Conservation (phyloP, 2,888 invertebrate genomes). For the Malachius bipustulatus region DNA sequence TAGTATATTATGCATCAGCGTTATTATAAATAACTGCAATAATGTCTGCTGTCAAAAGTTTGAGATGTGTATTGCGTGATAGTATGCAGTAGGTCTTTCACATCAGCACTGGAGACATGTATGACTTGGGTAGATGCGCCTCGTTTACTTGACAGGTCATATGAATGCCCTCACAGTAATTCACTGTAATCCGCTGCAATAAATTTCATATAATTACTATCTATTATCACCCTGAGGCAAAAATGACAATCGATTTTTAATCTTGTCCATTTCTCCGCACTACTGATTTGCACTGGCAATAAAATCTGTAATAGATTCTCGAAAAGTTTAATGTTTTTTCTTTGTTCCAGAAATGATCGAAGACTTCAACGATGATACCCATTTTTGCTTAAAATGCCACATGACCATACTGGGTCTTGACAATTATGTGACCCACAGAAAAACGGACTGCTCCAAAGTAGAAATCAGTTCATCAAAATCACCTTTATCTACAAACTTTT, state of each 20-base stretch:
- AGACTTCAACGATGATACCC: conserved; percentile 70
- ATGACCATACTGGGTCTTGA: conserved; percentile 72
- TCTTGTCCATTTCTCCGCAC: no score
- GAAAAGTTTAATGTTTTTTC: no score
- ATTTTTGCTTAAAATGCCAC: conserved; percentile 81
- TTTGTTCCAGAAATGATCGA: conserved; percentile 44
- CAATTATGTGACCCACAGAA: conserved; percentile 75
- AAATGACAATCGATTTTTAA: no score
- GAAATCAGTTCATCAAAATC: conserved; percentile 27
- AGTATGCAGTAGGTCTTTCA: conserved; percentile 2
- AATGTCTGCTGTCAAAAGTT: conserved; percentile 3
- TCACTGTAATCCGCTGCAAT: neutral
- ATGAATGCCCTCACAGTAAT: no score
- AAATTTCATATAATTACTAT: no score
- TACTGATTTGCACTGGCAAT: no score
- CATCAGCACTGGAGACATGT: neutral
- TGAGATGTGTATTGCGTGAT: conserved; percentile 6
- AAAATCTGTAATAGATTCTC: no score
- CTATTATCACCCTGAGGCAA: no score
- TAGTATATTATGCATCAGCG: no score
- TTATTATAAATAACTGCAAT: no score
- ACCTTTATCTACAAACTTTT: conserved; percentile 27
- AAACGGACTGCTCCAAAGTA: conserved; percentile 50
- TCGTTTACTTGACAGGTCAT: conserved; percentile 1
- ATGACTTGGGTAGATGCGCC: neutral